Base-by-base conservation (phyloP, 2,888 invertebrate genomes). In the Drosophila acutilabella region DNA sequence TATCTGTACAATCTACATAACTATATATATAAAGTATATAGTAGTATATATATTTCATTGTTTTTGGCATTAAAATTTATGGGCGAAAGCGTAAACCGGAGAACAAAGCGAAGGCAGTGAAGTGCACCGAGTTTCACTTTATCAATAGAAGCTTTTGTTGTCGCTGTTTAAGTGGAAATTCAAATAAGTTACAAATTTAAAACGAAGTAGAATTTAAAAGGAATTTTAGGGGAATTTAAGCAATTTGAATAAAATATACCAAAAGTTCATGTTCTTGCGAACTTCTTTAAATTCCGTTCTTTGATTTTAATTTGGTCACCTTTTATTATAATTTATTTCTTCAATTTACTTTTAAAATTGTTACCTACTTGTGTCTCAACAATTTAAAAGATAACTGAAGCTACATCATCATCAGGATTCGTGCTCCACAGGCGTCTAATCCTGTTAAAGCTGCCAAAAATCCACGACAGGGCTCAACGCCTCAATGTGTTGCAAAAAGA, bases 371-470 rank as follows among this genome's bases (percentile, higher is more conserved):
- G 18, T 4, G n/a, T n/a, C n/a, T n/a, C n/a, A n/a, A n/a, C n/a
- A n/a, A n/a, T n/a, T n/a, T n/a, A n/a, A 5, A 61, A 40, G 18
- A 16, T 20, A 38, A n/a, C 36, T 26, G 14, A 40, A 41, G 8
- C 13, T 14, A 10, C 54, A 16, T 44, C 54, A 44, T 56, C 54
- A 76, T 58, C 58, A 58, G 44, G 56, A 48, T 13, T 65, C 41
- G 50, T 54, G 62, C 64, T 52, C 70, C 59, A 65, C 75, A 70
- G 79, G 48, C 62, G 41, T 56, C 80, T 85, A 90, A 90, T 90
- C 89, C 90, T 73, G 78, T 83, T 80, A 85, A 82, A 88, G 85
- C 90, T 86, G 88, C 85, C 81, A 79, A 80, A 89, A 88, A 82
- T 88, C 84, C 71, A 73, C 71, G 68, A 52, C 74, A 74, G 66